Conservation (phyloP, 2,113 vertebrate species). For the Tautogolabrus adspersus region DNA sequence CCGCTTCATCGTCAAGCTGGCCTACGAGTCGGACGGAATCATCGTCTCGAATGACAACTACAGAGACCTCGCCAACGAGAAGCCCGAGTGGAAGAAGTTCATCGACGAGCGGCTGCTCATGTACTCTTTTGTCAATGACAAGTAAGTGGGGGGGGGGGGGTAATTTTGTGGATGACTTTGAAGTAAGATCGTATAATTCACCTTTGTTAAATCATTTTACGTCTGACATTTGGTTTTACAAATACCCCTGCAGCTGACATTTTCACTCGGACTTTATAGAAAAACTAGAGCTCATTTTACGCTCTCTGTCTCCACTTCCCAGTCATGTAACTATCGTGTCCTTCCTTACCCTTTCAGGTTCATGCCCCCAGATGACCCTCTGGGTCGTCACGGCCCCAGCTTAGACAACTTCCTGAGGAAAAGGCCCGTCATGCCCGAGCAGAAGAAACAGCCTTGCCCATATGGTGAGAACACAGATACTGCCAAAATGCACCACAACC, state of each 20-base stretch:
- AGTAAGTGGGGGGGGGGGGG: conserved; percentile 87
- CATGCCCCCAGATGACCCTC: conserved; percentile 98
- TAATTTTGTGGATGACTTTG: too few relatives aligned
- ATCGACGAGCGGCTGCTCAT: conserved; percentile 96
- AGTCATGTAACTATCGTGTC: not conserved
- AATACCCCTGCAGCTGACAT: too few relatives aligned
- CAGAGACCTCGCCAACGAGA: conserved; percentile 95
- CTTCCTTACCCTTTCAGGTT: conserved; percentile 78
- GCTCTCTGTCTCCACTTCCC: not conserved
- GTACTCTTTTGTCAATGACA: conserved; percentile 99
- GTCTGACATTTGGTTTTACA: not conserved
- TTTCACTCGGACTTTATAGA: too few relatives aligned
- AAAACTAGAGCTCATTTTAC: too few relatives aligned
- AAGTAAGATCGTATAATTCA: too few relatives aligned
- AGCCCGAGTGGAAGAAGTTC: conserved; percentile 98
- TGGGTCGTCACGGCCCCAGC: conserved; percentile 95
- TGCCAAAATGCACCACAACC: too few relatives aligned
- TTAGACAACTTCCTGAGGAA: conserved; percentile 98
- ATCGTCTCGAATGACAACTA: conserved; percentile 99
- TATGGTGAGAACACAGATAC: conserved; percentile 85
- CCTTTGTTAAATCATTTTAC: too few relatives aligned
- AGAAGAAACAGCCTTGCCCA: conserved; percentile 98
- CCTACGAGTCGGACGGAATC: conserved; percentile 95
- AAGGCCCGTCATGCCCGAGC: conserved; percentile 93
- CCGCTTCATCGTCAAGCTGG: conserved; percentile 96